These are phyloP conservation scores for Drosophila leontia DNA, from an alignment of 1,140 invertebrate species.

Conservation along the genomic window DNA sequence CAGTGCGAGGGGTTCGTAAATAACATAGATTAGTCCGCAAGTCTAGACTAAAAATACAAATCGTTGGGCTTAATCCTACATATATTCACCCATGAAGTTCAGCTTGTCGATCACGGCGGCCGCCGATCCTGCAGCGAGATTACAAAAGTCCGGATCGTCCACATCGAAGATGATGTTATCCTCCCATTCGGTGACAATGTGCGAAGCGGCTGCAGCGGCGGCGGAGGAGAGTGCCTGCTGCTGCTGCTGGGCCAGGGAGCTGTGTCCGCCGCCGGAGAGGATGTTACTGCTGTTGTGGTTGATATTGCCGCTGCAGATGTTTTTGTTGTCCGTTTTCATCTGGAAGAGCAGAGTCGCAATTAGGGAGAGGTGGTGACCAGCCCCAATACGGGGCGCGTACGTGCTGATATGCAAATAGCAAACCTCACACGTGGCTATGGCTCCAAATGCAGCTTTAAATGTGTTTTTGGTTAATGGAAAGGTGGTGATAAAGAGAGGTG, in stretches of 20 bases:
- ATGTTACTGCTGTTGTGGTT: constrained; percentile 31
- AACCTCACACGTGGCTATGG: constrained; percentile 71
- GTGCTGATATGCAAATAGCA: constrained; percentile 71
- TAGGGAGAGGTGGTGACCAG: constrained; percentile 23
- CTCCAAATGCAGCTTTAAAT: constrained; percentile 32
- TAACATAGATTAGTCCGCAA: constrained; percentile 44
- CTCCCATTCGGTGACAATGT: constrained; percentile 82
- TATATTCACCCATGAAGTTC: constrained; percentile 70
- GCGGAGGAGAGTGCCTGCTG: constrained; percentile 37
- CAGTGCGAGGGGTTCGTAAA: constrained; percentile 31
- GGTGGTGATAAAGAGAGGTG: constrained; percentile 11
- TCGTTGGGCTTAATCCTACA: constrained; percentile 10
- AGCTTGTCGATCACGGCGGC: constrained; percentile 57
- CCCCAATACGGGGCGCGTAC: constrained; percentile 32
- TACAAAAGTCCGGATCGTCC: constrained; percentile 84
- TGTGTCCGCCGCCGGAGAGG: constrained; percentile 10
- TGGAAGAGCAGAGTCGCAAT: constrained; percentile 49
- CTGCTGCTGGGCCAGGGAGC: constrained; percentile 20
- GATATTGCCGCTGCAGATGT: constrained; percentile 40
- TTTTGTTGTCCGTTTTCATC: constrained; percentile 76
- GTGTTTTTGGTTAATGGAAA: constrained; percentile 10
- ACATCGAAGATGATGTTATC: constrained; percentile 81
- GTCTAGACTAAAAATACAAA: constrained; percentile 52
- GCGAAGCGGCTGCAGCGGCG: constrained; percentile 39
- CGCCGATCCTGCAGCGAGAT: constrained; percentile 43